These are phyloP conservation scores for Oceanites oceanicus DNA, from an alignment of 2,113 vertebrate species.

Conservation along the genomic window DNA sequence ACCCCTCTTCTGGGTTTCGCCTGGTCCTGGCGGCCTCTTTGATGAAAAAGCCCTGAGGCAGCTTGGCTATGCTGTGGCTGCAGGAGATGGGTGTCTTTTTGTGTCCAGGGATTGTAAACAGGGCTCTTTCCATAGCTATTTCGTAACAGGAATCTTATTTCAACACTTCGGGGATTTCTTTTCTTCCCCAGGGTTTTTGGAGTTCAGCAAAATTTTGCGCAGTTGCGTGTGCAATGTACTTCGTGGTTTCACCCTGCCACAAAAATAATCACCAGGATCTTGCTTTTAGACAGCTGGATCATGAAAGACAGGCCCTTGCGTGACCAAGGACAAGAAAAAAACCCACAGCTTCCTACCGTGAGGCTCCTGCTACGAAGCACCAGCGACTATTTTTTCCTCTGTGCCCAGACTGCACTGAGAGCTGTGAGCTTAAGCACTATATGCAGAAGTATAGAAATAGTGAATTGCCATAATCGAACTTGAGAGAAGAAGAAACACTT, in stretches of 20 bases:
- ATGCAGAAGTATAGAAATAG: not conserved
- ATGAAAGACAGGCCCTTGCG: not conserved
- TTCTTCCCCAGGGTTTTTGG: not conserved
- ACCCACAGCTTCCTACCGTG: not conserved
- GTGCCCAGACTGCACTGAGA: not conserved
- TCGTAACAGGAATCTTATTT: constrained; percentile 52
- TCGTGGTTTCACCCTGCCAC: not conserved
- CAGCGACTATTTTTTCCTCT: not conserved
- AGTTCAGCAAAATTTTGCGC: constrained; percentile 20
- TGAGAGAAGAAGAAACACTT: not conserved
- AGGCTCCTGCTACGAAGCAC: not conserved
- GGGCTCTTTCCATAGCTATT: not conserved
- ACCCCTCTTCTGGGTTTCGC: not conserved
- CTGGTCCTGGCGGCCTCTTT: not conserved
- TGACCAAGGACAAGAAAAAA: not conserved
- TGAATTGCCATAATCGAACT: not conserved
- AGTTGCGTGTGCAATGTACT: not conserved
- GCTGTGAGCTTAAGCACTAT: not conserved
- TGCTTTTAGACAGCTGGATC: not conserved
- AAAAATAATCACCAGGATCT: constrained; percentile 9
- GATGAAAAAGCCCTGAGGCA: not conserved
- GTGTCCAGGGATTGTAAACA: constrained; percentile 8
- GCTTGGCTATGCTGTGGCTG: not conserved
- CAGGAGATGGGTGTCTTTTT: not conserved
- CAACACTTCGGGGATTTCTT: constrained; percentile 3